Evolutionary conservation across 2,113 vertebrate genomes (phyloP), one percentile per base, ranked within the genome.

Genomic region (Hystrix cristata): DNA sequence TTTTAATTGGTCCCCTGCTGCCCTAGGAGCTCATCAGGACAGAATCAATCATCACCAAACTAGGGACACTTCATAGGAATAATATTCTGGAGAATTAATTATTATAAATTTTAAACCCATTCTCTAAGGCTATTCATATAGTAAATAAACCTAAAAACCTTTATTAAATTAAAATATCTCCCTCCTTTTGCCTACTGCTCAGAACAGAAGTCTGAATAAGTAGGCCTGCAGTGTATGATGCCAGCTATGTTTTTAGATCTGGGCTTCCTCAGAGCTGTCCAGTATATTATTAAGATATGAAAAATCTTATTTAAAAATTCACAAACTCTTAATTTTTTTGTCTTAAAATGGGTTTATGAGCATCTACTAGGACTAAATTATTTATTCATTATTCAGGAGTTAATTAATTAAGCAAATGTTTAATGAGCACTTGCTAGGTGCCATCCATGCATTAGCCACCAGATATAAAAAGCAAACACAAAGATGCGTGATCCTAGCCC

Each of bases 301-400:
- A 84, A 82, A 84, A 82, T 71, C 34, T 78, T 91, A 59, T 72
- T 84, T 60, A 78, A 79, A 88, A 90, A 53, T 82, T 91, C 12
- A 93, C 23, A 87, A 64, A 31, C 80, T 82, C 59, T 95, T 95
- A 69, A 65, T 80, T 91, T 74, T 69, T 80, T 51, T 19, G 82
- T 94, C 31, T 72, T 89, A 93, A 95, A 80, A 90, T 25, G 43
- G 23, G 4, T 43, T 96, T 94, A 82, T 51, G 34, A 95, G 7
- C 15, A 95, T 74, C 51, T 69, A 55, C 43, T 97, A 87, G 89
- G 81, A 69, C 48, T 51, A 19, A 18, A 43, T 65, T 69, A 78
- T 86, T 94, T 65, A 60, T 93, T 67, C 5, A 31, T 81, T 19
- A 27, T 90, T 84, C 72, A 55, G 60, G 83, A 67, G 25, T 90